Base-by-base conservation (phyloP, 1,140 invertebrate species). In the Tachypleus tridentatus region DNA sequence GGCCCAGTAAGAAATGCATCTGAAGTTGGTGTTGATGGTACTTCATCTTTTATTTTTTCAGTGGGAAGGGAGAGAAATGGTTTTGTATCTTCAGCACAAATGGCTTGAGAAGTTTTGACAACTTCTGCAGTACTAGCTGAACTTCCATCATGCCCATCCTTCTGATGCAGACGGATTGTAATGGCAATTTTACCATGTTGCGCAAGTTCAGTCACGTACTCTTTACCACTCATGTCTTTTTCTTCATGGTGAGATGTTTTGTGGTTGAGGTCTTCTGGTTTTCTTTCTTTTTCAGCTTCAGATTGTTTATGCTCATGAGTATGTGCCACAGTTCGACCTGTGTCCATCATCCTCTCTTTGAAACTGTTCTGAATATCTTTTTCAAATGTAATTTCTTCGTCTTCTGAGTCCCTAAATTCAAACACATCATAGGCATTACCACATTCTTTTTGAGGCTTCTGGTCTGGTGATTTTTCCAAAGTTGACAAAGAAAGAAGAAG, bases 371-470 rank as follows among this genome's bases (percentile, higher is more conserved):
- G 58, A 4, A 59, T 6, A 59, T 59, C 58, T 59, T 49, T 47
- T 61, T 63, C 61, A 61, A 68, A 65, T 51, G 57, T 62, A 61
- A 60, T 7, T 56, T 65, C 67, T 59, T 70, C 72, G 48, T 71
- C 71, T 54, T 73, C 72, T 50, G 69, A 71, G 51, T 72, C 71
- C 49, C 62, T 57, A 62, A 73, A 73, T 49, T 73, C 72, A 65
- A 67, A 73, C 3, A 73, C 67, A 70, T 73, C 72, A 57, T 67
- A 64, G 11, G 69, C 64, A 68, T 61, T 70, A 52, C 59, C 57
- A 51, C 29, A 57, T 9, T 64, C 62, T 47, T 67, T 67, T 7
- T 7, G 7, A 10, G 49, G 4, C 57, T 64, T 64, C 51, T 61
- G 63, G n/a, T 68, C 67, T n/a, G 53, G 7, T 7, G 53, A 8